phyloP scores from a whole-genome alignment of 2,888 invertebrate species.

The Minunthozetes semirufus region DNA sequence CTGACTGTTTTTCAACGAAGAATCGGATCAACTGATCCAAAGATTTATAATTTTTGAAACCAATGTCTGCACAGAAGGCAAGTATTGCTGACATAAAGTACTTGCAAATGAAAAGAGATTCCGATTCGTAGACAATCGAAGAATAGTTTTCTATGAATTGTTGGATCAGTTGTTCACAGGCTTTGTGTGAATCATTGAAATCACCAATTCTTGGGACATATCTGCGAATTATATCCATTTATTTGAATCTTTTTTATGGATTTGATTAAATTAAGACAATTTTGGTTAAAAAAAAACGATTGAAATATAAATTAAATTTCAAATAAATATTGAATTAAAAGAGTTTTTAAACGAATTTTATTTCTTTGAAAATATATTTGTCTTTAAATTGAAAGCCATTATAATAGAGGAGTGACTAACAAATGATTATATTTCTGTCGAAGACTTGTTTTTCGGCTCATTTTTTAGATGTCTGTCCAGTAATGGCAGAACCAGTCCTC shows the following conservation, averaged over 20 bases:
- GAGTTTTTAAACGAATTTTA: too few species aligned
- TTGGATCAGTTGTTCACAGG: slow-evolving; percentile 3
- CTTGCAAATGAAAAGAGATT: slow-evolving; percentile 1
- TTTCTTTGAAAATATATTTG: too few species aligned
- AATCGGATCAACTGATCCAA: not conserved
- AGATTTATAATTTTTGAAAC: not conserved
- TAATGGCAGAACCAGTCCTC: too few species aligned
- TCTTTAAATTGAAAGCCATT: too few species aligned
- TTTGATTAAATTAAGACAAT: too few species aligned
- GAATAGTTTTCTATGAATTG: not conserved
- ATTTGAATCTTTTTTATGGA: not conserved
- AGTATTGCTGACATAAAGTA: slow-evolving; percentile 19
- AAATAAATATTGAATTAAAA: too few species aligned
- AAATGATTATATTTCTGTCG: too few species aligned
- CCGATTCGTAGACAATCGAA: not conserved
- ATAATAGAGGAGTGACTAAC: too few species aligned
- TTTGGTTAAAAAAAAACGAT: too few species aligned
- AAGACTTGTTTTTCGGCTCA: too few species aligned
- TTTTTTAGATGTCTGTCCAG: too few species aligned
- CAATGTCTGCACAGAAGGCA: slow-evolving; percentile 11
- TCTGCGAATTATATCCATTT: slow-evolving; percentile 19
- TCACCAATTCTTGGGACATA: not conserved
- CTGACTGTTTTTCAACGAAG: not conserved
- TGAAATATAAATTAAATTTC: too few species aligned
- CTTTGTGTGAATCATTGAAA: not conserved